A percentile compares a stretch with the other conserved stretches of the same genome.
Evolutionary conservation across 30 jellyfish, hydroid and myxozoan genomes (phyloP).

Genomic region (Phacellophora camtschatica): DNA sequence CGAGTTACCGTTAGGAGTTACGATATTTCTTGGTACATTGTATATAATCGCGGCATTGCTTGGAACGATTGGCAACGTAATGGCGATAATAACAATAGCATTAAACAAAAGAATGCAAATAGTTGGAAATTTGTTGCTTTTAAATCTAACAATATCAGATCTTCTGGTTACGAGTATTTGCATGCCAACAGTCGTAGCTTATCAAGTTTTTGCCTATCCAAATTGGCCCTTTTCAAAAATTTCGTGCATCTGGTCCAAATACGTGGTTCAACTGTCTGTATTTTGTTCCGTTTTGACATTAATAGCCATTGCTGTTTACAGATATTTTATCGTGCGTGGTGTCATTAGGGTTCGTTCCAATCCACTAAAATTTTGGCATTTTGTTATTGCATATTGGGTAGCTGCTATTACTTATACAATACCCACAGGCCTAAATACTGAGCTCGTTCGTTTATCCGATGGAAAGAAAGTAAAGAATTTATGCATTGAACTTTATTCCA

Average conservation of each 20-base stretch:
- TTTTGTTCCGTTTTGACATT: slow-evolving; percentile 34
- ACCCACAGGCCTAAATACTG: slow-evolving; percentile 36
- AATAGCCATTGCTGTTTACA: slow-evolving; percentile 36
- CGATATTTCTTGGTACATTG: slow-evolving; percentile 35
- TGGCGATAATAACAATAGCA: slow-evolving; percentile 33
- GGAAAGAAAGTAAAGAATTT: slow-evolving; percentile 6
- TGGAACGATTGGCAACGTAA: slow-evolving; percentile 55
- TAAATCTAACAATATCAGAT: slow-evolving; percentile 50
- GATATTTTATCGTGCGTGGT: slow-evolving; percentile 8
- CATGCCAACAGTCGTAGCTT: slow-evolving; percentile 58
- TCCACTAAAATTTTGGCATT: slow-evolving; percentile 11
- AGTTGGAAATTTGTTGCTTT: slow-evolving; percentile 27
- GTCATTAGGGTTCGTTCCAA: not conserved
- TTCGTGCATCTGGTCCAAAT: slow-evolving; percentile 52
- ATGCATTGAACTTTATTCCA: slow-evolving; percentile 47
- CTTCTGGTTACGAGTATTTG: slow-evolving; percentile 54
- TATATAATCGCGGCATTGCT: slow-evolving; percentile 33
- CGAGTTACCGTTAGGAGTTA: slow-evolving; percentile 25
- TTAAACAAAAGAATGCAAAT: slow-evolving; percentile 61
- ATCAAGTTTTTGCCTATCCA: slow-evolving; percentile 66
- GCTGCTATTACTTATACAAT: slow-evolving; percentile 37
- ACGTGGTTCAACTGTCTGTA: slow-evolving; percentile 44
- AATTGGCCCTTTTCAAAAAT: slow-evolving; percentile 55
- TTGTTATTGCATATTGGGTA: slow-evolving; percentile 21
- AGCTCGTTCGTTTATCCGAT: slow-evolving; percentile 14